Conservation (phyloP, 30 jellyfish, hydroid and myxozoan genomes). For the Rhopilema esculentum region DNA sequence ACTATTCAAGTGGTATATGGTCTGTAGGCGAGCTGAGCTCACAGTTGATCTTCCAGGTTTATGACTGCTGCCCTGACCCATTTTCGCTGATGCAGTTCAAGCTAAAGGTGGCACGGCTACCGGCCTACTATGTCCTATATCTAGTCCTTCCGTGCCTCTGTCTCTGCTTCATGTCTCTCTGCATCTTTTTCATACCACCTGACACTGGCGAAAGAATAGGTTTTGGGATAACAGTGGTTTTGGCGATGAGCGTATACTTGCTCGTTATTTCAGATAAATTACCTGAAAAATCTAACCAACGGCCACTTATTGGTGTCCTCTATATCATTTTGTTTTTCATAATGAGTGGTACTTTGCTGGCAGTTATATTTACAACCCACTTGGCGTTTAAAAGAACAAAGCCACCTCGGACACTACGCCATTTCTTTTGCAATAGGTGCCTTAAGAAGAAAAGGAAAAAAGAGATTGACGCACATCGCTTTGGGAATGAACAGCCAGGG, state of each 20-base stretch:
- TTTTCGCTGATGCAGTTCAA: constrained; percentile 50
- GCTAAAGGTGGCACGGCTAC: constrained; percentile 45
- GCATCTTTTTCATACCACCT: constrained; percentile 54
- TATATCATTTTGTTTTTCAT: constrained; percentile 44
- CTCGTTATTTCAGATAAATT: constrained; percentile 73
- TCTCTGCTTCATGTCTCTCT: constrained; percentile 28
- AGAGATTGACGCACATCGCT: background rate
- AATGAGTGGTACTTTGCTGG: constrained; percentile 39
- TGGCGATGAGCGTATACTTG: constrained; percentile 75
- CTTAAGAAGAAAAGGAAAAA: background rate
- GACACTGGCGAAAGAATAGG: constrained; percentile 24
- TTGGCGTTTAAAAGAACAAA: constrained; percentile 46
- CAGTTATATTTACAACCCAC: constrained; percentile 54
- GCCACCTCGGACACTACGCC: constrained; percentile 57
- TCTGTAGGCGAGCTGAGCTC: constrained; percentile 4
- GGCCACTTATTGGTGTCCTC: constrained; percentile 73
- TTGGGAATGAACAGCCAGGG: background rate
- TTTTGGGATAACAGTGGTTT: constrained; percentile 63
- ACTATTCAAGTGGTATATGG: constrained; percentile 63
- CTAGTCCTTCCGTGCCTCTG: constrained; percentile 73
- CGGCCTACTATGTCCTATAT: constrained; percentile 65
- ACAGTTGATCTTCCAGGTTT: background rate
- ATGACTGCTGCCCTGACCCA: constrained; percentile 61
- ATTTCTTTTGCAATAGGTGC: constrained; percentile 35
- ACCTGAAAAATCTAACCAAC: constrained; percentile 72